Conservation (phyloP, 2,113 vertebrate genomes). For the Pycnonotus jocosus region DNA sequence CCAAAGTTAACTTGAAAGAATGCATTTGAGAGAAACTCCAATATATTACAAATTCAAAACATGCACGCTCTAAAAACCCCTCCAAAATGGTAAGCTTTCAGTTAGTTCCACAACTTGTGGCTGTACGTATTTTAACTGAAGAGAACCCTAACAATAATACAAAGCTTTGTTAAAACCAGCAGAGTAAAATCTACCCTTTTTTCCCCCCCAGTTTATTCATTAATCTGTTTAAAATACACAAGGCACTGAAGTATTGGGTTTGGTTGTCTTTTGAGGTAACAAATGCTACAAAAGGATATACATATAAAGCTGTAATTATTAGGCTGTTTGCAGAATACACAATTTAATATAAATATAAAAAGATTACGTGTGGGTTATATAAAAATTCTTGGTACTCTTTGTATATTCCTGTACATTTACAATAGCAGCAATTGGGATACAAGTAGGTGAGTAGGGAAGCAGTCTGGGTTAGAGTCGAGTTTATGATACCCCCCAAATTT, state of each 20-base stretch:
- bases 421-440: constrained; percentile 52
- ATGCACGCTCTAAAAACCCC: not conserved
- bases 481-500: not conserved
- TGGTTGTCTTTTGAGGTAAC: constrained; percentile 18
- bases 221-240: constrained; percentile 26
- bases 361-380: not conserved
- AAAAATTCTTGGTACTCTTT: constrained; percentile 46
- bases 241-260: constrained; percentile 44
- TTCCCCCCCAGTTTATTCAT: not conserved
- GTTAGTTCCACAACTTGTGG: not conserved
- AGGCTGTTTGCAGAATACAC: constrained; percentile 39
- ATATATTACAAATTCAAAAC: not conserved
- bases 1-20: not conserved
- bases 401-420: constrained; percentile 51
- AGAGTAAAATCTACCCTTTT: not conserved
- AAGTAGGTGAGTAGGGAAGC: not conserved
- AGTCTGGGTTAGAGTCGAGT: not conserved
- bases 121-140: not conserved
- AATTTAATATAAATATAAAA: constrained; percentile 59
- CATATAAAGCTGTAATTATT: constrained; percentile 35
- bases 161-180: not conserved
- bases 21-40: not conserved
- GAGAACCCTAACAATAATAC: not conserved
- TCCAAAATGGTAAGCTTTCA: not conserved
- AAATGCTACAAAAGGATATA: constrained; percentile 41